A percentile compares a stretch with the other conserved stretches of the same genome.
Conservation (phyloP, 2,888 invertebrate genomes). For the Argyresthia goedartella region DNA sequence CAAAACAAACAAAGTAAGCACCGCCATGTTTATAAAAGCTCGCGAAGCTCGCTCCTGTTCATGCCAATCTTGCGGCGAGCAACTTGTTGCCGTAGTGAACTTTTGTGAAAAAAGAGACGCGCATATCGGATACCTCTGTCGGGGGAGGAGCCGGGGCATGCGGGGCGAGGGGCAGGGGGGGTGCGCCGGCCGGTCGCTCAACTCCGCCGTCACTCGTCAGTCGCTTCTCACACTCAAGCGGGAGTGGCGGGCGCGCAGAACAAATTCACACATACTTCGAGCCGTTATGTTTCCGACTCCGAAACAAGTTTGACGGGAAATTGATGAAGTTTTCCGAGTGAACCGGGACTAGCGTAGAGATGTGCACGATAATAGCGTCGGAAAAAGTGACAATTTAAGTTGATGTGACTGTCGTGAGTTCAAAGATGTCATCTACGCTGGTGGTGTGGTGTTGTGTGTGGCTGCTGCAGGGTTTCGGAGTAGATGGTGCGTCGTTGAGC, state of each 20-base stretch:
- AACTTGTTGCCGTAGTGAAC: slow-evolving; percentile 69
- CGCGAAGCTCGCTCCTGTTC: slow-evolving; percentile 67
- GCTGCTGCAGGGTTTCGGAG: slow-evolving; percentile 52
- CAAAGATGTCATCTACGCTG: slow-evolving; percentile 60
- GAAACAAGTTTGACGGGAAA: slow-evolving; percentile 71
- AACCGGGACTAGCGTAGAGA: slow-evolving; percentile 53
- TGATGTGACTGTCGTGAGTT: slow-evolving; percentile 60
- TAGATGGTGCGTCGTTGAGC: slow-evolving; percentile 56
- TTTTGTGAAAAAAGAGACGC: slow-evolving; percentile 45
- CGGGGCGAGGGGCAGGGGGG: slow-evolving; percentile 53
- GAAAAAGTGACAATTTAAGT: slow-evolving; percentile 58
- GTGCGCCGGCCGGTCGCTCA: slow-evolving; percentile 54
- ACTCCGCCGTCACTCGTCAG: slow-evolving; percentile 41
- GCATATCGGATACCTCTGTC: slow-evolving; percentile 44
- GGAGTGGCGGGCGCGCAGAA: slow-evolving; percentile 32
- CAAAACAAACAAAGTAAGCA: slow-evolving; percentile 65
- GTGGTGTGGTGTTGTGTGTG: slow-evolving; percentile 52
- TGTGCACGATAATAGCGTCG: slow-evolving; percentile 52
- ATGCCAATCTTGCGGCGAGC: slow-evolving; percentile 66
- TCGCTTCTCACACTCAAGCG: slow-evolving; percentile 39
- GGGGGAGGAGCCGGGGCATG: slow-evolving; percentile 59
- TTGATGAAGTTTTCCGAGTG: slow-evolving; percentile 62
- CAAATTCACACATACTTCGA: slow-evolving; percentile 28
- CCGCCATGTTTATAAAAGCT: slow-evolving; percentile 69
- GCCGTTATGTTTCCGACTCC: slow-evolving; percentile 64